Base-by-base conservation (phyloP, 2,797 vertebrate genomes). In the Ctenochaetus hawaiiensis region DNA sequence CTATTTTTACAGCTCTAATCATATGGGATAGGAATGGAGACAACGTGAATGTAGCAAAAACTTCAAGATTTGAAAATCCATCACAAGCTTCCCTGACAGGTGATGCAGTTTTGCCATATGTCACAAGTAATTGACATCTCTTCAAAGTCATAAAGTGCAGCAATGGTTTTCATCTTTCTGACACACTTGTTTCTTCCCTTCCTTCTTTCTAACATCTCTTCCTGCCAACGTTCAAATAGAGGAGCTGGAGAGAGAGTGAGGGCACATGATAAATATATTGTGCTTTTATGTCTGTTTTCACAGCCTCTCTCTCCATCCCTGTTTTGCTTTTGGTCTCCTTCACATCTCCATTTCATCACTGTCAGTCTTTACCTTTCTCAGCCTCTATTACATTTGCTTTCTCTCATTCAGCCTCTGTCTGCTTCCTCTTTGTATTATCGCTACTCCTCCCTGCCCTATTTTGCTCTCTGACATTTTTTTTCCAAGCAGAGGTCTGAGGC, bases 401-500 rank as follows among this genome's bases (percentile, higher is more conserved):
- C n/a, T 49, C 68, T 77, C 49, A 60, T 75, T 74, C 73, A 68
- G 60, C 54, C 44, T 56, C 71, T 52, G 56, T 65, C 63, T 73
- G 61, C 26, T 34, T 56, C 66, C 41, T 77, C 58, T 81, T 86
- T 83, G 53, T 67, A 67, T 53, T 17, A 9, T 80, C 67, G 39
- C 63, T 23, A 7, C 71, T 37, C 26, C 51, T 23, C 65, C 44
- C 18, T 58, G 34, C n/a, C n/a, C 47, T 44, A 43, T 67, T 52
- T 64, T 47, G 58, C 65, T 72, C 69, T 77, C 37, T 72, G 74
- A 72, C 57, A 52, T 67, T 47, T 43, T 67, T 49, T 41, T 30
- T 5, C 30, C 26, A 63, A 72, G 60, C 61, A 17, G 57, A 74
- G 79, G 77, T 91, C 78, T 72, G 70, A 82, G 85, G 77, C 75